A percentile compares a stretch with the other conserved stretches of the same genome.
phyloP scores from a whole-genome alignment of 92 coral and sea anemone species.

The Parazoanthus atlanticus region DNA sequence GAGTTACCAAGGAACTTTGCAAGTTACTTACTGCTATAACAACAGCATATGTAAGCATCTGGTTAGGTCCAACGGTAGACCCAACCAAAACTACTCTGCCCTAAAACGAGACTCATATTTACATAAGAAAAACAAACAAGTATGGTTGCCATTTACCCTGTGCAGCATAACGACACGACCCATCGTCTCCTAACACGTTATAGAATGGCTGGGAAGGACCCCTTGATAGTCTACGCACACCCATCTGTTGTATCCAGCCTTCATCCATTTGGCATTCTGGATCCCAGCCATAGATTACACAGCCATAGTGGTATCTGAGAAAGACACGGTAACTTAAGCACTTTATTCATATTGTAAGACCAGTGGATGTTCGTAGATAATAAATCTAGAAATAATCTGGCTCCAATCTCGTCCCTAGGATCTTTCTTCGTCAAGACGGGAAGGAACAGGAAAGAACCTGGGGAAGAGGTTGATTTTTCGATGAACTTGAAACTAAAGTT shows the following conservation, averaged over 20 bases:
- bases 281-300: constrained; percentile 97
- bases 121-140: neutral
- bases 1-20: too few relatives aligned
- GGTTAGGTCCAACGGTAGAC: neutral
- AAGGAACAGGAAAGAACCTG: too few relatives aligned
- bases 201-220: constrained; percentile 94
- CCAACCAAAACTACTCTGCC: neutral
- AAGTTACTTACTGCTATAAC: too few relatives aligned
- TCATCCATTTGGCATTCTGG: constrained; percentile 83
- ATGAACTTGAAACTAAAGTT: too few relatives aligned
- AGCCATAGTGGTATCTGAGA: constrained; percentile 83
- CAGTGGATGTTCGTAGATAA: too few relatives aligned
- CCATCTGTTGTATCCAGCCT: constrained; percentile 88
- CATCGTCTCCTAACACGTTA: constrained; percentile 92
- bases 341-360: neutral
- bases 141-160: constrained; percentile 59
- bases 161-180: constrained; percentile 86
- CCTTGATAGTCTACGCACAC: constrained; percentile 74
- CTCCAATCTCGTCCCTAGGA: too few relatives aligned
- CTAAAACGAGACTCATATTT: neutral
- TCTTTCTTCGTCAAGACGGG: too few relatives aligned
- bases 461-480: too few relatives aligned
- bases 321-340: neutral
- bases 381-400: neutral
- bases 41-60: neutral